Base-by-base conservation (phyloP, 2,888 invertebrate species). In the Chloroclystis v-ata region DNA sequence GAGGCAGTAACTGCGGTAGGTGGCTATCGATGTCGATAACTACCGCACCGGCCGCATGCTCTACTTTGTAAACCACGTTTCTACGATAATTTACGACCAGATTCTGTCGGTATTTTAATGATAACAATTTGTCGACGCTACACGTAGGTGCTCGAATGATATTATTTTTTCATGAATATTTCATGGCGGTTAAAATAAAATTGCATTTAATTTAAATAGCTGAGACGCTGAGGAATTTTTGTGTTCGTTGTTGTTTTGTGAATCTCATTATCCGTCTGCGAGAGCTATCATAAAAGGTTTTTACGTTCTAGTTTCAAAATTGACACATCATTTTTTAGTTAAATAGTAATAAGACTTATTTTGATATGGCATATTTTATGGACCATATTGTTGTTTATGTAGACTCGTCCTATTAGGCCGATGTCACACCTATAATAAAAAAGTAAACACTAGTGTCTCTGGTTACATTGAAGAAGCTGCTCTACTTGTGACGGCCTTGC, bases 1-100 rank as follows among this genome's bases (percentile, higher is more conserved):
- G 65, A 59, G 54, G 43, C 40, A 50, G 42, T 51, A 51, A 61
- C 63, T 62, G 70, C 68, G 70, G 70, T 69, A 71, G 70, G 68
- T 39, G 43, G 46, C 53, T 54, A 59, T 56, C 58, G 56, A 40
- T 49, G 45, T 35, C 45, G 50, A 46, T 47, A 42, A 37, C 51
- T 47, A 43, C 48, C 49, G 47, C 48, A 43, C 39, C 42, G 33
- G 28, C 47, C 47, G 43, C 47, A 44, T 38, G 33, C 41, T 38
- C 47, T 43, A 50, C 46, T 41, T 43, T 39, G 43, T 52, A 49
- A 49, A 47, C 51, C 41, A 44, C 14, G 20, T 30, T 37, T 49
- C 44, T 40, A 43, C 38, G 12, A 43, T 44, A 32, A 49, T 37
- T 49, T 37, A 49, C 28, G 26, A 14, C 14, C 26, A 39, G 48